Conservation (phyloP, 2,113 vertebrate genomes). For the Hemiprocne comata region DNA sequence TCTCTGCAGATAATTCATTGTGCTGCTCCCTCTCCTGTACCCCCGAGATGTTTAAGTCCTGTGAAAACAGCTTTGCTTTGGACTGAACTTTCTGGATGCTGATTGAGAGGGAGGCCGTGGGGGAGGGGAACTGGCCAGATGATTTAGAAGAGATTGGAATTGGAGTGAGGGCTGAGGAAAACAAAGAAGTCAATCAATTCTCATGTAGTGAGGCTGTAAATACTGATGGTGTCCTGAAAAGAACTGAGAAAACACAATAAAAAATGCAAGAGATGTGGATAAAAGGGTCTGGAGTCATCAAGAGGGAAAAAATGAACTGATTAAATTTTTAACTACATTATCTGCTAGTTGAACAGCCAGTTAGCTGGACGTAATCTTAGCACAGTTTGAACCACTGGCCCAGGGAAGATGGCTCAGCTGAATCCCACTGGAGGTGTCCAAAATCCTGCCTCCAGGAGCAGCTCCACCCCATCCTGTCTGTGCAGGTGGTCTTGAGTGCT, state of each 20-base stretch:
- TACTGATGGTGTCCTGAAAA: constrained; percentile 45
- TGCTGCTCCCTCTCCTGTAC: background rate
- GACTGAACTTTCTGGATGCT: background rate
- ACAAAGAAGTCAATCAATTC: background rate
- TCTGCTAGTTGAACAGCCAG: constrained; percentile 50
- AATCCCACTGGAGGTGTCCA: background rate
- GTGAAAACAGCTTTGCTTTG: background rate
- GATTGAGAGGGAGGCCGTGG: background rate
- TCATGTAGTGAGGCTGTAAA: constrained; percentile 23
- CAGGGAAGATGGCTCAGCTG: background rate
- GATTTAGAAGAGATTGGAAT: constrained; percentile 8
- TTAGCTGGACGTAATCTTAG: constrained; percentile 25
- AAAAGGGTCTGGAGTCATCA: constrained; percentile 42
- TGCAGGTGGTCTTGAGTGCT: fast-evolving
- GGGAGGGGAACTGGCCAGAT: background rate
- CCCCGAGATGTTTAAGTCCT: background rate
- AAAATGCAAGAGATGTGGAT: constrained; percentile 46
- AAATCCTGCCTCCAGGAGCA: background rate
- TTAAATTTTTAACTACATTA: constrained; percentile 57
- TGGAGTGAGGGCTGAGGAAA: constrained; percentile 2
- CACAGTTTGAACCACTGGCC: background rate
- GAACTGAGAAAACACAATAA: constrained; percentile 51
- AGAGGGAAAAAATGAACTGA: background rate
- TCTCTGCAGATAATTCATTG: background rate
- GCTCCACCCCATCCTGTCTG: fast-evolving